phyloP scores from a whole-genome alignment of 2,888 invertebrate genomes.

The Euclidia mi region DNA sequence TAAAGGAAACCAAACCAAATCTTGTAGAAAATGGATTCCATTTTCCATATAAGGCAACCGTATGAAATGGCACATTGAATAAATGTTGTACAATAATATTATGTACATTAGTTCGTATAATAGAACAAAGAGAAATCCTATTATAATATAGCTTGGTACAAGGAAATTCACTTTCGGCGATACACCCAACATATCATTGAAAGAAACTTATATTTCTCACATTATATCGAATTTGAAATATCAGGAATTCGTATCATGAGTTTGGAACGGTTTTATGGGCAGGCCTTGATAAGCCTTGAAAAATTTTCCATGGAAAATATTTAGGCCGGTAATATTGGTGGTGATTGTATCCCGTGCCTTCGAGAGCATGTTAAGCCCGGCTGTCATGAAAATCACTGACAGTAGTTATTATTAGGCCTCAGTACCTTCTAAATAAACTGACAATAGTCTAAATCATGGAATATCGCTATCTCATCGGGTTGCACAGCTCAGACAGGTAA shows the following conservation, averaged over 20 bases:
- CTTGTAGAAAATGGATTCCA: neutral
- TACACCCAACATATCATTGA: constrained; percentile 20
- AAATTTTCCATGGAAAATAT: no score
- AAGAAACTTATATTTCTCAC: constrained; percentile 14
- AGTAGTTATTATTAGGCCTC: no score
- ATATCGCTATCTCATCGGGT: no score
- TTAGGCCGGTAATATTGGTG: no score
- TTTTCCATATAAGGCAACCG: constrained; percentile 17
- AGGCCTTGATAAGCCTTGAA: no score
- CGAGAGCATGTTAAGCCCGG: no score
- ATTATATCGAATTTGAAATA: constrained; percentile 41
- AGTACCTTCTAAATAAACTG: no score
- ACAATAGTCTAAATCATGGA: no score
- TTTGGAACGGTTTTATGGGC: constrained; percentile 5
- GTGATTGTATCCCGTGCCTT: no score
- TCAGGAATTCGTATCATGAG: neutral
- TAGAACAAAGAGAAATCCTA: constrained; percentile 38
- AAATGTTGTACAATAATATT: constrained; percentile 26
- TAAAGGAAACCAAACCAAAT: neutral
- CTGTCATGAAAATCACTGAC: no score
- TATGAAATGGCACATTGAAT: constrained; percentile 19
- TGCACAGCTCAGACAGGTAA: no score
- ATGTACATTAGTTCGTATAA: constrained; percentile 40
- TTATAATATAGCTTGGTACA: constrained; percentile 28
- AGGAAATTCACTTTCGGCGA: constrained; percentile 30